Evolutionary conservation across 1,140 invertebrate genomes (phyloP).

Genomic region (Oncopodura yosiiana): DNA sequence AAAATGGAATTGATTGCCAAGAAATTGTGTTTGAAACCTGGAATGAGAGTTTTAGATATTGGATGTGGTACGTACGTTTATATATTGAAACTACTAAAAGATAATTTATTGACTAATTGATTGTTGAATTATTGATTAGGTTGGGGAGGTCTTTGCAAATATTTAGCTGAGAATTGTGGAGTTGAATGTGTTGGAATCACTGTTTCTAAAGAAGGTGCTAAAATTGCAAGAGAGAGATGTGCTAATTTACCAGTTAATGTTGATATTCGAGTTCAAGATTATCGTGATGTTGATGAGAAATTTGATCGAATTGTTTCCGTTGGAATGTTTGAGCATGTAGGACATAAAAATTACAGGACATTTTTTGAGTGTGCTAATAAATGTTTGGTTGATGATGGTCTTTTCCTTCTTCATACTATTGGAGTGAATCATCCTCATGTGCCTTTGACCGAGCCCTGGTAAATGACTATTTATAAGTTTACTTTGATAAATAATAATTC

Average conservation of each 20-base stretch:
- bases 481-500: not conserved
- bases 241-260: slow-evolving; percentile 23
- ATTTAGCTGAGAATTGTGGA: slow-evolving; percentile 26
- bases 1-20: slow-evolving; percentile 37
- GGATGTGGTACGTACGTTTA: slow-evolving; percentile 34
- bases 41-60: slow-evolving; percentile 37
- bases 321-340: slow-evolving; percentile 34
- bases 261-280: slow-evolving; percentile 21
- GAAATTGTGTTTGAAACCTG: slow-evolving; percentile 34
- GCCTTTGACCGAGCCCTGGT: slow-evolving; percentile 17
- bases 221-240: slow-evolving; percentile 16
- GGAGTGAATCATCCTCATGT: slow-evolving; percentile 21
- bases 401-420: slow-evolving; percentile 31
- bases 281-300: slow-evolving; percentile 29
- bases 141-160: slow-evolving; percentile 35
- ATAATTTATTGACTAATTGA: not conserved
- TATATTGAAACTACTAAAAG: not conserved
- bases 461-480: not conserved
- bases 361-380: slow-evolving; percentile 27
- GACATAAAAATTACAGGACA: slow-evolving; percentile 23
- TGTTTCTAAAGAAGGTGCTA: slow-evolving; percentile 23
- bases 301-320: slow-evolving; percentile 32
- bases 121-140: too few species aligned
- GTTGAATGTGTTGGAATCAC: slow-evolving; percentile 26
- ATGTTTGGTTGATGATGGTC: slow-evolving; percentile 27